Evolutionary conservation across 2,113 vertebrate species (phyloP).

Genomic region (Candoia aspera): DNA sequence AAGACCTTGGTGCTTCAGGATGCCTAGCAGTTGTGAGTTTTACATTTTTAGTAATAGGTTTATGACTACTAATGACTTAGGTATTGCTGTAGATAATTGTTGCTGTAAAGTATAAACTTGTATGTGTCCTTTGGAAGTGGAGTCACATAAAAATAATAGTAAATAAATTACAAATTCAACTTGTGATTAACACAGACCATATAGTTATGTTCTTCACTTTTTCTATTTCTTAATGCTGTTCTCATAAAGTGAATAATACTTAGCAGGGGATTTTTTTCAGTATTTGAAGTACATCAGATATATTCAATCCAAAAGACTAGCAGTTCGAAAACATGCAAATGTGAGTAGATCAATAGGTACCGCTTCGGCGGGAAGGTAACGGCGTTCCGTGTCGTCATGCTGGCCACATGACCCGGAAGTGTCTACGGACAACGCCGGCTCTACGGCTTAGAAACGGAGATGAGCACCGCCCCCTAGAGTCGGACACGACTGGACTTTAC

Average conservation of each 20-base stretch:
- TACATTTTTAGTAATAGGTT: not conserved
- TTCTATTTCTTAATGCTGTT: not conserved
- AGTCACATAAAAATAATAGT: not conserved
- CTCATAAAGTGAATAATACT: not conserved
- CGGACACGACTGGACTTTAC: too few relatives aligned
- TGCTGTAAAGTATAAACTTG: not conserved
- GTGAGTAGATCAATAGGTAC: too few relatives aligned
- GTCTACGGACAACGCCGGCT: too few relatives aligned
- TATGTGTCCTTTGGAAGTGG: not conserved
- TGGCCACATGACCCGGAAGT: too few relatives aligned
- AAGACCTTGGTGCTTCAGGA: not conserved
- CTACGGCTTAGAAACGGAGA: too few relatives aligned
- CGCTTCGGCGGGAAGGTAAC: too few relatives aligned
- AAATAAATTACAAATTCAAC: not conserved
- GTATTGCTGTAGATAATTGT: not conserved
- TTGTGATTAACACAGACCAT: not conserved
- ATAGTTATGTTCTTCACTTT: not conserved
- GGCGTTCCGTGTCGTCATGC: too few relatives aligned
- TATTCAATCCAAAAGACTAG: too few relatives aligned
- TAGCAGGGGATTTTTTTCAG: not conserved
- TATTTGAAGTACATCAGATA: not conserved
- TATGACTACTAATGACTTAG: not conserved
- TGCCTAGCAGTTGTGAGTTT: not conserved
- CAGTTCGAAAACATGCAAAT: too few relatives aligned
- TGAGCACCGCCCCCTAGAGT: too few relatives aligned